Conservation (phyloP, 2,113 vertebrate species). For the Zapornia atra region DNA sequence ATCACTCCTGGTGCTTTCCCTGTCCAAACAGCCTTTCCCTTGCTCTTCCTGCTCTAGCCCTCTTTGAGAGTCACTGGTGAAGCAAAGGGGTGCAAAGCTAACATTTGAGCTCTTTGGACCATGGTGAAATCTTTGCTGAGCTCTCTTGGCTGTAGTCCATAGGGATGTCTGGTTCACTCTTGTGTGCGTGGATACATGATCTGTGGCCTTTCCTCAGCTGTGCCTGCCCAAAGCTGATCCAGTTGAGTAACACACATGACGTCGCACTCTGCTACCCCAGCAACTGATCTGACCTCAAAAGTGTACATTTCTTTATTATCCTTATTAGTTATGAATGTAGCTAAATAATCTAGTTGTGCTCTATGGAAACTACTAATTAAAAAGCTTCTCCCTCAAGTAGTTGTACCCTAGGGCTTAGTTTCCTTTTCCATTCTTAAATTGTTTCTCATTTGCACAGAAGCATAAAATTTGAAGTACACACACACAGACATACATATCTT, state of each 20-base stretch:
- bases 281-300: background rate
- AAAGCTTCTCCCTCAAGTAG: background rate
- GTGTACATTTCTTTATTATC: background rate
- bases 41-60: background rate
- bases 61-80: background rate
- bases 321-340: background rate
- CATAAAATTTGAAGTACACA: background rate
- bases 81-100: background rate
- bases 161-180: background rate
- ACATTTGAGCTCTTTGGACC: background rate
- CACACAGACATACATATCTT: background rate
- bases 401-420: background rate
- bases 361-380: background rate
- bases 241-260: background rate
- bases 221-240: background rate
- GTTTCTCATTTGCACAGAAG: background rate
- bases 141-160: background rate
- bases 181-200: background rate
- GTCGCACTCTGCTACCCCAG: background rate
- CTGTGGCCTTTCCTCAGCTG: background rate
- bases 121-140: background rate
- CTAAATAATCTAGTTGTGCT: background rate
- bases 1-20: background rate
- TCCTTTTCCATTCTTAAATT: background rate
- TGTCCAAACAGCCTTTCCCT: background rate